Base-by-base conservation (phyloP, 2,113 vertebrate species). In the Cottus gobio region DNA sequence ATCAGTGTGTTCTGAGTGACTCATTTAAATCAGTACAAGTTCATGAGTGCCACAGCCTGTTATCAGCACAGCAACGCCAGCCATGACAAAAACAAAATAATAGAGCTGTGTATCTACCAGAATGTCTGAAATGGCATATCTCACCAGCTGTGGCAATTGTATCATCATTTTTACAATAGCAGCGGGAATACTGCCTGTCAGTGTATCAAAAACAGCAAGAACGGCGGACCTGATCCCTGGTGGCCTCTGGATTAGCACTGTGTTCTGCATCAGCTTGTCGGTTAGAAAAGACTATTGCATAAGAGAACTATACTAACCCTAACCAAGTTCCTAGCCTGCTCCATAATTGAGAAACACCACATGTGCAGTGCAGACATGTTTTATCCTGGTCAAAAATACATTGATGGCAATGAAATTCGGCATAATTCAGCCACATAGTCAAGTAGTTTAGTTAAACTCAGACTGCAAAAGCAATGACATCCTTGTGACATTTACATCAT, bases 41-140 rank as follows among this genome's bases (percentile, higher is more conserved):
- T 65, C 48, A 65, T 65, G 48, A 66, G 16, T 0, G 22, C 6
- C 48, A 67, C 31, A 60, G 69, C 22, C 36, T 50, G 30, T 60
- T 64, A 26, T 20, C 28, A 44, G 62, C 5, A 31, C 15, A 70
- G 54, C 63, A 52, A 75, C 15, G 4, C 34, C 34, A 15, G 12
- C 20, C 37, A 76, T 62, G 44, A 72, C 46, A 10, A 66, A 72
- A 72, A 58, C 39, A 72, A 81, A 64, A 74, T 44, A 63, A 18
- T 37, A 42, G 28, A 54, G 48, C 36, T 63, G 24, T 0, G 12
- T n/a, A 56, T 52, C 61, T 58, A 60, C 58, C 58, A 72, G 46
- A 44, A 24, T n/a, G 66, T 54, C 36, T 63, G 11, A 22, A 66
- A 71, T 50, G 13, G 15, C 22, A 30, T 31, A 68, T 76, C 30